Percentiles rank a stretch among this genome's conserved stretches.
Evolutionary conservation across 35 echinoderm and acorn worm genomes (phyloP).

Genomic region (Ptychodera flava): DNA sequence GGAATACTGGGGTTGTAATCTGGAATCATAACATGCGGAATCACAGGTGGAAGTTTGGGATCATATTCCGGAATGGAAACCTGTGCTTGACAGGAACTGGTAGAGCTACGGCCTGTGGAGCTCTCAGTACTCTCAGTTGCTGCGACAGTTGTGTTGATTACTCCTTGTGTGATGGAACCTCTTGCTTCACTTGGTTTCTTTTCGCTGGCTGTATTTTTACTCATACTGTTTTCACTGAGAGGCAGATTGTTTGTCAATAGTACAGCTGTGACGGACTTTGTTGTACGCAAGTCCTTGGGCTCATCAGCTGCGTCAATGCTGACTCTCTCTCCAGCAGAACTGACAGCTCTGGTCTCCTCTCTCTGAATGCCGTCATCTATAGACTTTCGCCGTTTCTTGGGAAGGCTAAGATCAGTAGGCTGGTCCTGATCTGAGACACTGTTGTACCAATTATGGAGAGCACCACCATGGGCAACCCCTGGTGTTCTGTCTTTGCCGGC

Average conservation of each 20-base stretch:
- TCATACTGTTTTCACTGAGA: background rate
- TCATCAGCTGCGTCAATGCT: background rate
- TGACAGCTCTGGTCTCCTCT: background rate
- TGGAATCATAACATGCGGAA: background rate
- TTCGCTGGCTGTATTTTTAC: conserved; percentile 11
- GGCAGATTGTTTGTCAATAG: background rate
- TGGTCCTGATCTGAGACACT: conserved; percentile 64
- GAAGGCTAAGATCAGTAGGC: conserved; percentile 93
- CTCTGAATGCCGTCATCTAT: background rate
- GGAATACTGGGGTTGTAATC: background rate
- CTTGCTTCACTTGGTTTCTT: conserved; percentile 73
- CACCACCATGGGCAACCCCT: background rate
- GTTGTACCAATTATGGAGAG: background rate
- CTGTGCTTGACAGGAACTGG: background rate
- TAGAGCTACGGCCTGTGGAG: background rate
- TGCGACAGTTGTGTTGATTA: conserved; percentile 35
- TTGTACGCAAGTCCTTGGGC: background rate
- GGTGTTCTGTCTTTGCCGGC: background rate
- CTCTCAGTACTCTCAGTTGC: background rate
- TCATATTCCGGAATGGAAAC: background rate
- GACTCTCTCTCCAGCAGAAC: background rate
- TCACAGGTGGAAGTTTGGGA: background rate
- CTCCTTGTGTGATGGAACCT: conserved; percentile 77
- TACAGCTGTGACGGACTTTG: background rate
- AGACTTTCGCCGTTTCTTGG: conserved; percentile 52